Base-by-base conservation (phyloP, 30 jellyfish, hydroid and myxozoan species). In the Catostylus mosaicus region DNA sequence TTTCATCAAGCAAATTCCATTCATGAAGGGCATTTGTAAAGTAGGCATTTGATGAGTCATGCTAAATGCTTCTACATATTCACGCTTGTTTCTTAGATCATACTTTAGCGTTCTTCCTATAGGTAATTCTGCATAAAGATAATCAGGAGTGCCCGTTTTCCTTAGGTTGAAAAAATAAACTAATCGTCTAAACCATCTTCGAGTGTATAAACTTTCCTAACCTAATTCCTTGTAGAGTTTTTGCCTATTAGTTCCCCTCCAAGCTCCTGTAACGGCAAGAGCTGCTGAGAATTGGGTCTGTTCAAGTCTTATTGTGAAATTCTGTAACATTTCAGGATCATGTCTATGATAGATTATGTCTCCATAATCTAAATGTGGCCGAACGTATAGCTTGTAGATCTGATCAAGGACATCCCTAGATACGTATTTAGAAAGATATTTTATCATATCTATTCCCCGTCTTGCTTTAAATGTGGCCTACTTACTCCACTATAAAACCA, bases 241-340 rank as follows among this genome's bases (percentile, higher is more conserved):
- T 57, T 57, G 46, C 50, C 88, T 78, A 32, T 45, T 78, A 14
- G 89, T 62, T 50, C 86, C 86, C 32, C 86, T 75, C 86, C 75
- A 75, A 7, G 61, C 86, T 20, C 86, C 86, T 23, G 86, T 26
- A 75, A 75, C 86, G 59, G 75, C 86, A 26, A 75, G 75, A 48
- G 86, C 75, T 33, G 74, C 75, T 54, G 86, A 51, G 86, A 47
- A 26, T 23, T 50, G 74, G 24, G 62, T 75, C 20, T 50, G 75
- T 47, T 29, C 75, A 14, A 72, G 50, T 72, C 84, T 72, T 45
- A 30, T 72, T 27, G 84, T 30, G 69, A 72, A 72, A 46, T 72
- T 72, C 29, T 7, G 82, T 8, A 69, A 4, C 40, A 69, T 63
- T 67, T 67, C 62, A 31, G 63, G 80, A 40, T 67, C 80, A 20